Base-by-base conservation (phyloP, 2,797 vertebrate species). In the Cyclopterus lumpus region DNA sequence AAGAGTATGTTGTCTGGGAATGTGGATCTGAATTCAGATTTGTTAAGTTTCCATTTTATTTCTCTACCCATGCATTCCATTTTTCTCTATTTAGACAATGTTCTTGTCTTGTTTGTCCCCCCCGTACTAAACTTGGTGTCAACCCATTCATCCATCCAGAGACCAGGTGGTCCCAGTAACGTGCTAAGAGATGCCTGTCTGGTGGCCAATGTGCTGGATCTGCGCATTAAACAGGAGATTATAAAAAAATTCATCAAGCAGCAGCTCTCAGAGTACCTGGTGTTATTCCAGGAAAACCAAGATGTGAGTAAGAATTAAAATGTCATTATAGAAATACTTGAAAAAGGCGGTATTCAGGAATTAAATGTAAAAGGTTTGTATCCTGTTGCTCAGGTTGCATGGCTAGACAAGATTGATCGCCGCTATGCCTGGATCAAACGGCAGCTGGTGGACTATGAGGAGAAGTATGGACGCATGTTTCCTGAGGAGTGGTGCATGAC, bases 221-320 rank as follows among this genome's bases (percentile, higher is more conserved):
- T 96, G 16, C 96, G 97, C 71, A 98, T 99, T 93, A 99, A 98
- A 62, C 97, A 99, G 88, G 98, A 99, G 92, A 98, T 99, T 93
- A 99, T 99, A 86, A 99, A 99, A 93, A 99, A 99, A 91, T 99
- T 99, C 73, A 98, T 99, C 90, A 95, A 97, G 77, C 98, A 99
- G 62, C 98, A 99, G 87, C 96, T 99, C 51, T 98, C 97, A 0
- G 98, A 99, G 84, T 99, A 99, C 77, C 92, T 97, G 67, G 97
- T 99, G 44, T 96, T 99, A 58, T 99, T 99, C 93, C 98, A 99
- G 91, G 98, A 99, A 93, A 99, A 99, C 91, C 98, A 99, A 94
- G 98, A 99, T 76, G 98, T 99, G 91, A 97, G 96, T 94, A 24
- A 28, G 6, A 38, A 22, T 20, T 32, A 16, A 1, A 51, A 28